A percentile compares a stretch with the other conserved stretches of the same genome.
Conservation (phyloP, 2,797 vertebrate genomes). For the Harpagifer antarcticus region DNA sequence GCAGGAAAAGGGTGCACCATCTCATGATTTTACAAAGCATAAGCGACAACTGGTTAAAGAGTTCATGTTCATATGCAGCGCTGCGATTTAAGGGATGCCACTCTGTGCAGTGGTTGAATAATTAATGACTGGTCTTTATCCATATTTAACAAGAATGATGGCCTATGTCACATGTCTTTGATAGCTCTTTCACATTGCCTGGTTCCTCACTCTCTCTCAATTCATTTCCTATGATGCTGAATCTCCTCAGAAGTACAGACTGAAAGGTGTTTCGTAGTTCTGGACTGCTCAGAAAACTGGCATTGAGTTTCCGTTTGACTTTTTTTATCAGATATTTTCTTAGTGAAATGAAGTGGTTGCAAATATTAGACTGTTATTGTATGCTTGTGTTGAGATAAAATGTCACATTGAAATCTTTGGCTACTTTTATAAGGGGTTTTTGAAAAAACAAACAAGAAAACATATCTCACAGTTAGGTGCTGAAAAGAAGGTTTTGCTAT, state of each 20-base stretch:
- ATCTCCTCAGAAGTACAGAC: not conserved
- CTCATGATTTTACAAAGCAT: not conserved
- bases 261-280: not conserved
- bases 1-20: not conserved
- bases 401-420: not conserved
- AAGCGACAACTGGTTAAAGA: conserved; percentile 9
- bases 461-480: not conserved
- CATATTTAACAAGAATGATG: conserved; percentile 73
- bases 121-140: conserved; percentile 69
- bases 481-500: conserved; percentile 1
- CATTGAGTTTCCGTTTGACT: not conserved
- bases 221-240: not conserved
- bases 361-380: not conserved
- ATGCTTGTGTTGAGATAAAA: not conserved
- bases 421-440: not conserved
- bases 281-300: not conserved
- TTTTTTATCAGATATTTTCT: not conserved
- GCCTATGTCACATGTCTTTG: conserved; percentile 24
- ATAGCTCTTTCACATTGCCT: conserved; percentile 42
- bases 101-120: conserved; percentile 58
- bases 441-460: not conserved
- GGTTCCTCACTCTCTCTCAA: not conserved
- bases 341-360: conserved; percentile 6
- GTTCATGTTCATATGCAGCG: conserved; percentile 5
- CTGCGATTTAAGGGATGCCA: conserved; percentile 31